phyloP scores from a whole-genome alignment of 2,113 vertebrate species.

The Eurystomus gularis region DNA sequence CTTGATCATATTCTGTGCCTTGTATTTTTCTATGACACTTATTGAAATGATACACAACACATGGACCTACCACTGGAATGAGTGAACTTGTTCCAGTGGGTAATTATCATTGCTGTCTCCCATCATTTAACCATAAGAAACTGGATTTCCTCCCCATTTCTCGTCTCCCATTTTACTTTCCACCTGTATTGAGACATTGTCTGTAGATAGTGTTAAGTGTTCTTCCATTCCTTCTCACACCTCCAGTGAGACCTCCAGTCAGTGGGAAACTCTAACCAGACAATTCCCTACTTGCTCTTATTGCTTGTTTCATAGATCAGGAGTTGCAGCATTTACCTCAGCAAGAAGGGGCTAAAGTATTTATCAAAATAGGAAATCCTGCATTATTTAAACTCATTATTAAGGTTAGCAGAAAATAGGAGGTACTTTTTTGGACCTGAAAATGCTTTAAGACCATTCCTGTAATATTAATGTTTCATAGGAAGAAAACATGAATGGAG shows the following conservation, averaged over 20 bases:
- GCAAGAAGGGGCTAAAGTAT: not conserved
- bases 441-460: not conserved
- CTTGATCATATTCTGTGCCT: fast-evolving
- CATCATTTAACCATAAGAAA: not conserved
- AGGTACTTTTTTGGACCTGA: not conserved
- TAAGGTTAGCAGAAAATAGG: not conserved
- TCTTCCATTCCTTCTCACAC: not conserved
- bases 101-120: not conserved
- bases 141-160: not conserved
- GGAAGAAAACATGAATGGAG: not conserved
- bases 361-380: not conserved
- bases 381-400: not conserved
- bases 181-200: not conserved
- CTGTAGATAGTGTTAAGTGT: not conserved
- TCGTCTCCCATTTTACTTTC: not conserved
- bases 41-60: not conserved
- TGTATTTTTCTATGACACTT: not conserved
- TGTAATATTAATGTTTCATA: not conserved
- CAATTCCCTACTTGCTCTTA: not conserved
- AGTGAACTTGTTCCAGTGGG: not conserved
- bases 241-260: not conserved
- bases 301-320: fast-evolving
- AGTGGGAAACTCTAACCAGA: not conserved
- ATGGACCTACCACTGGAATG: not conserved
- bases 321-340: not conserved